Conservation (phyloP, 2,113 vertebrate genomes). For the Hyperopisus bebe region DNA sequence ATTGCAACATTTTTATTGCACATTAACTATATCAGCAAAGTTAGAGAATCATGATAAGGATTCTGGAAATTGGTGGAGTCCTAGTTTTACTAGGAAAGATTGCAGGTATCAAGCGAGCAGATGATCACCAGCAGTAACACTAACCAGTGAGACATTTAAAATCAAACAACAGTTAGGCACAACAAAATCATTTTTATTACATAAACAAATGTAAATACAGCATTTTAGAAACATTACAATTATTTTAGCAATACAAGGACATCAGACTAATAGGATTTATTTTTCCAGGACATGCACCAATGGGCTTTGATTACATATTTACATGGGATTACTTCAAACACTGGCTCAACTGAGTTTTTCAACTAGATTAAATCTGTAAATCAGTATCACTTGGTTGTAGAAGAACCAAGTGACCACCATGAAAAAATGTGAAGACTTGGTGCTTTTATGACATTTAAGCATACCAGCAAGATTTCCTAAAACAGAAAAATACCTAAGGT, state of each 20-base stretch:
- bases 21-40: neutral
- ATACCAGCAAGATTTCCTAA: neutral
- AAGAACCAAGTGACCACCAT: neutral
- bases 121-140: neutral
- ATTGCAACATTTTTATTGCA: neutral
- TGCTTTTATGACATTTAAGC: neutral
- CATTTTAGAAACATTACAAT: neutral
- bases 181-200: constrained; percentile 14
- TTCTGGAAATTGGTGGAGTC: neutral
- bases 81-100: neutral
- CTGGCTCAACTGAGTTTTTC: neutral
- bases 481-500: constrained; percentile 1
- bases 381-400: neutral
- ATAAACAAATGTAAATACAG: constrained; percentile 17
- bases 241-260: constrained; percentile 2
- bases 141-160: constrained; percentile 10
- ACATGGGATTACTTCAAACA: neutral
- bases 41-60: neutral
- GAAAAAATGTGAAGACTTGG: neutral
- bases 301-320: neutral
- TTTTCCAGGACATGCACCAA: neutral
- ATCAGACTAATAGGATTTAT: neutral
- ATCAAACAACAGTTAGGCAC: constrained; percentile 20
- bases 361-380: neutral
- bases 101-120: neutral